Evolutionary conservation across 2,797 vertebrate genomes (phyloP).

Genomic region (Crocodylus rhombifer): DNA sequence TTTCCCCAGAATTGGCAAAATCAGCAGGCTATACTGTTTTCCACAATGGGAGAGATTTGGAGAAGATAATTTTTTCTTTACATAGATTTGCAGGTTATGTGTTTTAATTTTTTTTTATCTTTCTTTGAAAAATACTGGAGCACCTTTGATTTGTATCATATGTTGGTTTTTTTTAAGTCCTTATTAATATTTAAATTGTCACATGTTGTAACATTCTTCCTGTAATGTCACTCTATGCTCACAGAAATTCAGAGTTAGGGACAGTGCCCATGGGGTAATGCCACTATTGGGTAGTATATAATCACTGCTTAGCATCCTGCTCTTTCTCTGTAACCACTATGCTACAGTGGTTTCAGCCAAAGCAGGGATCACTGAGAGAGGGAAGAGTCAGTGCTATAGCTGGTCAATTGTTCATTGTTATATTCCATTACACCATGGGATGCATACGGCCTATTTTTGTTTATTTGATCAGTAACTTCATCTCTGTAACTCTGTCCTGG

Average conservation of each 20-base stretch:
- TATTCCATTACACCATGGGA: background rate
- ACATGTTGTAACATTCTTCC: background rate
- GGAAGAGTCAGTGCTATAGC: background rate
- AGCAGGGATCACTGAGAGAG: background rate
- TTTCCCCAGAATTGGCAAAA: background rate
- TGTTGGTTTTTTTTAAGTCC: background rate
- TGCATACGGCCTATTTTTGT: slow-evolving; percentile 1
- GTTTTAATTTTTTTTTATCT: background rate
- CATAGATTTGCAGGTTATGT: background rate
- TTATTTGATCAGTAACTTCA: slow-evolving; percentile 54
- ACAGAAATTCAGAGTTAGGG: background rate
- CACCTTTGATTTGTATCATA: background rate
- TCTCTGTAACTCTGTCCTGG: slow-evolving; percentile 27
- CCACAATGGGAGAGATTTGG: background rate
- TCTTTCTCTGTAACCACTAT: background rate
- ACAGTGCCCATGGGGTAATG: background rate
- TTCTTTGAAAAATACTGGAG: background rate
- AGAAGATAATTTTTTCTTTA: background rate
- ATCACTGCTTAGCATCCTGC: background rate
- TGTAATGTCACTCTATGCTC: background rate
- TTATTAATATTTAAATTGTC: background rate
- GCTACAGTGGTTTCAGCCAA: background rate
- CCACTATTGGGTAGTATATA: background rate
- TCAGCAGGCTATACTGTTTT: background rate
- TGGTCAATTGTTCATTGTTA: slow-evolving; percentile 5